Conservation (phyloP, 1,140 invertebrate species). For the Paraescarpia echinospica region DNA sequence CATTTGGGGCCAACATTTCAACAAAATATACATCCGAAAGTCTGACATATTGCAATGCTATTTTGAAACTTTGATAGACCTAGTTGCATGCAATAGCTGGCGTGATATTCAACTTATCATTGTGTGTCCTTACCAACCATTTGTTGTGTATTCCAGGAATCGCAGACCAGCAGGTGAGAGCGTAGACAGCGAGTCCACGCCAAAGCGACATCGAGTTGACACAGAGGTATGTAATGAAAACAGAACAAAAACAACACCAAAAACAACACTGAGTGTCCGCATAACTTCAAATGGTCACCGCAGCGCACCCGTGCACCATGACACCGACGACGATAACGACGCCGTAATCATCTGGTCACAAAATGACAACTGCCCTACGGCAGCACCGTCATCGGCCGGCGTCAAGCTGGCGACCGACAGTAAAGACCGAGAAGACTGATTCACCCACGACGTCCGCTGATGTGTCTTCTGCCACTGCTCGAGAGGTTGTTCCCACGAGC, state of each 20-base stretch:
- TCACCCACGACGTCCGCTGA: background rate
- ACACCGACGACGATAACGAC: background rate
- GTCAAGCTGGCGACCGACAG: background rate
- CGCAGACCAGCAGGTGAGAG: background rate
- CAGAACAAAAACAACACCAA: background rate
- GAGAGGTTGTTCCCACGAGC: background rate
- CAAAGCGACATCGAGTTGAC: background rate
- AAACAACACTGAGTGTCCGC: background rate
- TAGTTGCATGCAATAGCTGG: too few species aligned
- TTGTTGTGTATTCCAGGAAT: conserved; percentile 17
- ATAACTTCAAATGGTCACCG: background rate
- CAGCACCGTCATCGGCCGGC: background rate
- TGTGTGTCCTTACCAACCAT: background rate
- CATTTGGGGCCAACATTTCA: too few species aligned
- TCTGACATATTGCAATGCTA: too few species aligned
- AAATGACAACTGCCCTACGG: background rate
- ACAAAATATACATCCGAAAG: too few species aligned
- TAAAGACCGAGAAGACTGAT: background rate
- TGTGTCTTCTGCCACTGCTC: background rate
- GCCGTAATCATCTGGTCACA: background rate
- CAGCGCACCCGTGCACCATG: background rate
- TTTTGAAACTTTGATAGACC: too few species aligned
- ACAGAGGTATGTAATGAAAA: background rate
- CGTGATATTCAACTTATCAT: background rate
- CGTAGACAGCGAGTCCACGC: background rate